Base-by-base conservation (phyloP, 2,797 vertebrate genomes). In the Chiroxiphia lanceolata region DNA sequence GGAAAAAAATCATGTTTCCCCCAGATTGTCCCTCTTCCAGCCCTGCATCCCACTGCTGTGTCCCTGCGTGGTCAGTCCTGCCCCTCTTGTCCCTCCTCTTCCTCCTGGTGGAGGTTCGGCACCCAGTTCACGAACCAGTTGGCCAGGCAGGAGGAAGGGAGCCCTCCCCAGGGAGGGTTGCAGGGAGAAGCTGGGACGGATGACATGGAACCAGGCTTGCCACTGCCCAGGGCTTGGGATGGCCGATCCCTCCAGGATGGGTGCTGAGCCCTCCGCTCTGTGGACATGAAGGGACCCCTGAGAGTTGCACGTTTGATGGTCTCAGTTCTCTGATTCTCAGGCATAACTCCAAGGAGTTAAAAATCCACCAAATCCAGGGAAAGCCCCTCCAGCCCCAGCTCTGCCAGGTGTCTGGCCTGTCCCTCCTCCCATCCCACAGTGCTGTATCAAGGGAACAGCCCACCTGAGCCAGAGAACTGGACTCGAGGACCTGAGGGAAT, bases 151-250 rank as follows among this genome's bases (percentile, higher is more conserved):
- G 42, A 83, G 42, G 45, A 72, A 50, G 31, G 45, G 57, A 79
- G 13, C 59, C 19, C 51, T 50, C 25, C 38, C 57, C 40, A 13
- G 11, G 61, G 45, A 87, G 29, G 19, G 48, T 34, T 33, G 13
- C 2, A 8, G n/a, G 34, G 45, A 51, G 45, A 59, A 60, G 38
- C 48, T 0, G 0, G 51, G 23, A 22, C 6, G 12, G 59, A 19
- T 6, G 33, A 33, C 36, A 6, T 5, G 38, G 74, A 72, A 47
- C 6, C 64, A n/a, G 54, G 18, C 10, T 40, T 63, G 44, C 44
- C 1, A 10, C n/a, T 15, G 22, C 22, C 16, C 6, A 3, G 27
- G 44, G 50, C 45, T 45, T 53, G 65, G 34, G 13, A 51, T 1
- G 4, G 70, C n/a, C 0, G 3, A 2, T 53, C 4, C 33, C 12